A percentile compares a stretch with the other conserved stretches of the same genome.
Evolutionary conservation across 2,888 invertebrate species (phyloP).

Genomic region (Drosophila suboccidentalis): DNA sequence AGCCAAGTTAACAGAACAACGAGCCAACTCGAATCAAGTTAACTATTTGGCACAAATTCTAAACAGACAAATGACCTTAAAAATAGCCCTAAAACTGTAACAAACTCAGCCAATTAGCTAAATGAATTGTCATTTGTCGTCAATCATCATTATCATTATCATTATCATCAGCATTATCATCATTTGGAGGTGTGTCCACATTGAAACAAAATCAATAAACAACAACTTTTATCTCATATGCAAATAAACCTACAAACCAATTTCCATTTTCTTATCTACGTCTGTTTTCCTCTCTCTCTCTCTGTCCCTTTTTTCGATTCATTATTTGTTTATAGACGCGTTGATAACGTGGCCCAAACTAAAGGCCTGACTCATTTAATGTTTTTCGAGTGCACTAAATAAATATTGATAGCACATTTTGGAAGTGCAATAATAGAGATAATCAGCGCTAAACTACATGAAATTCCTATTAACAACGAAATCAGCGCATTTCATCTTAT

Average conservation of each 20-base stretch:
- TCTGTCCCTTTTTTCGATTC: neutral
- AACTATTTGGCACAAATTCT: constrained; percentile 50
- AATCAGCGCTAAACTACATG: constrained; percentile 15
- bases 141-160: constrained; percentile 6
- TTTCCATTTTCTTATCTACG: constrained; percentile 56
- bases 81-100: constrained; percentile 23
- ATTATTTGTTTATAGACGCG: constrained; percentile 31
- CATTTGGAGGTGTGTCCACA: constrained; percentile 34
- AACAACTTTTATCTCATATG: constrained; percentile 36
- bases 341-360: constrained; percentile 9
- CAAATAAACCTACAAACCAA: constrained; percentile 58
- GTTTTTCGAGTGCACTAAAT: constrained; percentile 18
- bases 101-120: constrained; percentile 5
- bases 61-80: constrained; percentile 45
- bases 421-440: constrained; percentile 1
- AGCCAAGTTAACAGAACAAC: constrained; percentile 9
- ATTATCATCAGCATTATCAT: neutral
- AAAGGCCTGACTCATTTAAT: constrained; percentile 2
- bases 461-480: neutral
- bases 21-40: constrained; percentile 20
- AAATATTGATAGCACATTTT: constrained; percentile 25
- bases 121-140: constrained; percentile 29
- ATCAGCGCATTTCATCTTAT: neutral
- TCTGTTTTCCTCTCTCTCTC: neutral
- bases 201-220: constrained; percentile 29